Percentiles rank a stretch among this genome's conserved stretches.
phyloP scores from a whole-genome alignment of 2,797 vertebrate genomes.

The Coendou prehensilis region DNA sequence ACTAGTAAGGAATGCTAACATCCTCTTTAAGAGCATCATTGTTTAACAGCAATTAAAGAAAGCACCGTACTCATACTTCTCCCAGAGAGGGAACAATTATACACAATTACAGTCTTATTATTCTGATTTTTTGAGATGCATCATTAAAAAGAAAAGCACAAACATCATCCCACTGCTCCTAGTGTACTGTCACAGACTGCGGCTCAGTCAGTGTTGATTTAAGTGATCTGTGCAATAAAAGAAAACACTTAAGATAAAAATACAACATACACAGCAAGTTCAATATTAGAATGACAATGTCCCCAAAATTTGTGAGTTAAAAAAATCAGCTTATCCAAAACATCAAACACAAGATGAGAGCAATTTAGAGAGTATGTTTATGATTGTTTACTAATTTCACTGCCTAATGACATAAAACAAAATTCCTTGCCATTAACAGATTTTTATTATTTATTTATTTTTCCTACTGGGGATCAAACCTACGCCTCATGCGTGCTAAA shows the following conservation, averaged over 20 bases:
- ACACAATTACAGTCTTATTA: conserved; percentile 16
- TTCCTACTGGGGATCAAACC: too few relatives aligned
- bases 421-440: neutral
- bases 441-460: neutral
- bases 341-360: neutral
- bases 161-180: neutral
- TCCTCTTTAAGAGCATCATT: neutral
- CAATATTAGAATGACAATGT: neutral
- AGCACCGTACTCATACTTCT: neutral
- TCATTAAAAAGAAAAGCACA: neutral
- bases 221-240: neutral
- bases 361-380: neutral
- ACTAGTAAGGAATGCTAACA: too few relatives aligned
- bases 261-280: neutral
- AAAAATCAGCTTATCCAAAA: conserved; percentile 35
- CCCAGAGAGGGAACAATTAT: neutral
- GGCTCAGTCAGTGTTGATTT: neutral
- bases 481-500: too few relatives aligned
- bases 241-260: neutral
- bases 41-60: neutral
- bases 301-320: neutral
- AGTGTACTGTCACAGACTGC: neutral
- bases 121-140: conserved; percentile 24
- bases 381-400: neutral
- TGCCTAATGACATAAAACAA: neutral